Base-by-base conservation (phyloP, 2,113 vertebrate genomes). In the Dendrocopos noguchii region DNA sequence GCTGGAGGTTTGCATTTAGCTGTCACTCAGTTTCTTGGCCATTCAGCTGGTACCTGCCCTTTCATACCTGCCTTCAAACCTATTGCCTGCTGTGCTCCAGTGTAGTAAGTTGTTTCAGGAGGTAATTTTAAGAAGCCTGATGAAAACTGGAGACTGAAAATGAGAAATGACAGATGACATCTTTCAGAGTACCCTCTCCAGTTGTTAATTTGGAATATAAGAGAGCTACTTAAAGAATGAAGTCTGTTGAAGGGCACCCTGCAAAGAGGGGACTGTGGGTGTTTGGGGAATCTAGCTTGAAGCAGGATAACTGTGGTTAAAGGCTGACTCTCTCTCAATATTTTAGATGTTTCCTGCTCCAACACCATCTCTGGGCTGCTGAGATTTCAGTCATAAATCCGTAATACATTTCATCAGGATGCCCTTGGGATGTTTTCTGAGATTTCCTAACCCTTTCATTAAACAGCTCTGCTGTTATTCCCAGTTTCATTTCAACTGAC, bases 401-500 rank as follows among this genome's bases (percentile, higher is more conserved):
- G 31, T 88, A 93, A 82, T 73, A 80, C 5, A 34, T 92, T 90
- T 92, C 24, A 77, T 75, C 31, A 88, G 80, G 50, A 83, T 85
- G 31, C 72, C 59, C 80, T 89, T 83, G 71, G 68, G 73, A 85
- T 88, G 7, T 42, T 89, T 91, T 16, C 55, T 90, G 78, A 92
- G 61, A 72, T 59, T 81, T 86, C 10, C 42, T 75, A 19, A 57
- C 61, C 85, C 88, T 95, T 87, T 89, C n/a, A 78, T 94, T 93
- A 75, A 87, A 70, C 68, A 84, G 76, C 42, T 78, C 39, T 77
- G 34, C 47, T 2, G 4, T 53, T 88, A 73, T 46, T 80, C 85
- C 59, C 65, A 39, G 25, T 83, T 94, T 88, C 7, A 87, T 95
- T 91, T 83, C 89, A 44, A 91, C 73, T 89, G 68, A 81, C 39